Conservation (phyloP, 2,113 vertebrate genomes). For the Rattus rattus region DNA sequence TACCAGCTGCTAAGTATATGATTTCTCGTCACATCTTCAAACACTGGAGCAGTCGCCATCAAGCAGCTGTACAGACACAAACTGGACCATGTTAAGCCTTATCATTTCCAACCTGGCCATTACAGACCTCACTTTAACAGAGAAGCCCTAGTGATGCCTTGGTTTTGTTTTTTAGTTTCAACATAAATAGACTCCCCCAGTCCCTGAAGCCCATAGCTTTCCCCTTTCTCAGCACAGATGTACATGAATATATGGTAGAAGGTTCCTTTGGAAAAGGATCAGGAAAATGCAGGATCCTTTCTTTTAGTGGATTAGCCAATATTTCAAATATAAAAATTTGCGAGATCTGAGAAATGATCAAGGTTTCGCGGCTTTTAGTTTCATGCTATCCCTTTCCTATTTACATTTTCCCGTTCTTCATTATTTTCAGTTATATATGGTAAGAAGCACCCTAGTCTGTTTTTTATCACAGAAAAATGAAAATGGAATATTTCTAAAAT, state of each 20-base stretch:
- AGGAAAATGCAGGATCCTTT: neutral
- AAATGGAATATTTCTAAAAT: neutral
- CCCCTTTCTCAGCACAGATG: neutral
- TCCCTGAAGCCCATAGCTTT: neutral
- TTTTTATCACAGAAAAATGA: neutral
- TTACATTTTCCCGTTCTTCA: neutral
- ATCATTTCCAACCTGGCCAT: neutral
- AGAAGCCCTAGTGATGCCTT: neutral
- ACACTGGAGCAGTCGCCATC: neutral
- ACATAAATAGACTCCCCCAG: neutral
- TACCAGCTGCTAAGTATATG: neutral
- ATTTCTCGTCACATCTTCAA: neutral
- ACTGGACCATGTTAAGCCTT: neutral
- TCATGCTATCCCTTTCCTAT: neutral
- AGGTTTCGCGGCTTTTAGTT: neutral
- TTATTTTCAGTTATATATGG: neutral
- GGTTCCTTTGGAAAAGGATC: neutral
- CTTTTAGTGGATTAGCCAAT: neutral
- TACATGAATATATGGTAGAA: neutral
- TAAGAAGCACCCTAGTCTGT: neutral
- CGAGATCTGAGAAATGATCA: neutral
- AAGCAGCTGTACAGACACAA: neutral
- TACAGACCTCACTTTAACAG: neutral
- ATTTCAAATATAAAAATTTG: conserved; percentile 22
- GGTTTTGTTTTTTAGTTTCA: neutral